Evolutionary conservation across 2,888 invertebrate species (phyloP).

Genomic region (Dolichopus griseipennis): DNA sequence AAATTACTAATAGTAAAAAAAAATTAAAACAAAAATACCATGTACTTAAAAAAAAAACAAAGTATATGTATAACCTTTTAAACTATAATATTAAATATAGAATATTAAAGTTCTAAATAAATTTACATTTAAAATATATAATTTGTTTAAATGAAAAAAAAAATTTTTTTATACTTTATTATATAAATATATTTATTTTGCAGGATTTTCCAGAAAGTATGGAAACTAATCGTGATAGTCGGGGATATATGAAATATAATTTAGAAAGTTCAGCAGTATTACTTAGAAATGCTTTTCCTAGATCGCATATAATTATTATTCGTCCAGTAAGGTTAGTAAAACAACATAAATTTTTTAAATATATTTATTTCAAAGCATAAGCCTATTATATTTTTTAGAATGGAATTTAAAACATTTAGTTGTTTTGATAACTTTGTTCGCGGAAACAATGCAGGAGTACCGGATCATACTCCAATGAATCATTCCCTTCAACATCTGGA

Average conservation of each 20-base stretch:
- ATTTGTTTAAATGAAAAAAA: no score
- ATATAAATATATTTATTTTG: conserved; percentile 16
- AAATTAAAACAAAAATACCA: no score
- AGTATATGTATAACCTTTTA: no score
- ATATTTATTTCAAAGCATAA: neutral
- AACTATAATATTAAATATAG: no score
- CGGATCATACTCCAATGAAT: conserved; percentile 65
- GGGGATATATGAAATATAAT: conserved; percentile 69
- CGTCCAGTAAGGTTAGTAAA: conserved; percentile 58
- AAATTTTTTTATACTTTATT: no score
- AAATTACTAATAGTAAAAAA: no score
- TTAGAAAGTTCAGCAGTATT: conserved; percentile 65
- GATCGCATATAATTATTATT: conserved; percentile 61
- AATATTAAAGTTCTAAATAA: no score
- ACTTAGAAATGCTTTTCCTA: conserved; percentile 60
- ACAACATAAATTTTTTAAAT: no score
- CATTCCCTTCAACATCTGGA: conserved; percentile 65
- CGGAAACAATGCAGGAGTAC: conserved; percentile 71
- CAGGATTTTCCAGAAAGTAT: conserved; percentile 80
- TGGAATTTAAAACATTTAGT: conserved; percentile 75
- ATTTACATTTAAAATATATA: no score
- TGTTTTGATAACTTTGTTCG: conserved; percentile 84
- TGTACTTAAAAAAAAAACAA: no score
- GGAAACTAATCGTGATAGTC: conserved; percentile 66
- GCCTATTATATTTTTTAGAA: conserved; percentile 44